Percentiles rank a stretch among this genome's conserved stretches.
These are phyloP conservation scores for Leptopilina boulardi DNA, from an alignment of 1,140 invertebrate genomes.

Conservation along the genomic window DNA sequence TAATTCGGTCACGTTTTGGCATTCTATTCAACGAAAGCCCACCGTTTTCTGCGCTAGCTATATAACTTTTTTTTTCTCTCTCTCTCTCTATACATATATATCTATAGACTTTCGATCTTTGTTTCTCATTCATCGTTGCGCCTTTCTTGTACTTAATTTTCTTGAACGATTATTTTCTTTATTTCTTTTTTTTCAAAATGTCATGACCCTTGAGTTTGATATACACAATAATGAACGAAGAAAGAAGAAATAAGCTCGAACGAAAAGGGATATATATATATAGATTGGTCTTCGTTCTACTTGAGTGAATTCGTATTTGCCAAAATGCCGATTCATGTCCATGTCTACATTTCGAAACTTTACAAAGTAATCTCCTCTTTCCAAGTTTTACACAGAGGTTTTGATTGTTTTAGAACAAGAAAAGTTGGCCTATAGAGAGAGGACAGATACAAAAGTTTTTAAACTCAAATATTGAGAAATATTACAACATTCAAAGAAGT, in stretches of 20 bases:
- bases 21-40: constrained; percentile 26
- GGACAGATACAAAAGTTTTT: background rate
- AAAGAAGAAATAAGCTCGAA: constrained; percentile 12
- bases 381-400: background rate
- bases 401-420: background rate
- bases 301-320: constrained; percentile 17
- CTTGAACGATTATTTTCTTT: constrained; percentile 8
- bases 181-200: background rate
- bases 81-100: background rate
- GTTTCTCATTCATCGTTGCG: constrained; percentile 23
- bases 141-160: constrained; percentile 19
- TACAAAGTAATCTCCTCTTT: background rate
- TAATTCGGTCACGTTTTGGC: constrained; percentile 24
- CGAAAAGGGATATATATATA: no score
- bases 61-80: background rate
- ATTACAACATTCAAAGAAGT: no score
- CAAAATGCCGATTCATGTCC: constrained; percentile 2
- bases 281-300: no score
- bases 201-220: constrained; percentile 4
- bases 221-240: background rate
- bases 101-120: constrained; percentile 17
- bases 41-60: background rate
- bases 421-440: constrained; percentile 12
- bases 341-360: constrained; percentile 1
- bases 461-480: no score